Evolutionary conservation across 2,888 invertebrate species (phyloP).

Genomic region (Microplitis manilae): DNA sequence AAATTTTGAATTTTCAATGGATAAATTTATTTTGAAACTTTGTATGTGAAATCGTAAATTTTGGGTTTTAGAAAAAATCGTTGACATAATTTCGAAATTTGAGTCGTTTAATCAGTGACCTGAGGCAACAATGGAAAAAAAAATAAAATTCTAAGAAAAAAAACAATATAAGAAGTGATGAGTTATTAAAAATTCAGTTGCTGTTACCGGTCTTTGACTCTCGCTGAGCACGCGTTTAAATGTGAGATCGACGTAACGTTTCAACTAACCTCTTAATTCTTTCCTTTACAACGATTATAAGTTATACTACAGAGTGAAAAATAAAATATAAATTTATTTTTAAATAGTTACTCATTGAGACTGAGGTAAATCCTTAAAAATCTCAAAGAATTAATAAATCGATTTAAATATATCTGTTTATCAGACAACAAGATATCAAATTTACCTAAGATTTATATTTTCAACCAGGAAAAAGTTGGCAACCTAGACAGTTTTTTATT

Average conservation of each 20-base stretch:
- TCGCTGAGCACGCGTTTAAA: constrained; percentile 25
- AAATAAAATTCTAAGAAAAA: not conserved
- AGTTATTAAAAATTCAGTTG: constrained; percentile 6
- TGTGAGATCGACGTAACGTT: constrained; percentile 26
- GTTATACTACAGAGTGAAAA: not conserved
- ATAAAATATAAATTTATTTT: no score
- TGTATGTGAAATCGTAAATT: no score
- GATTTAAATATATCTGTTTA: no score
- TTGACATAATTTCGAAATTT: not conserved
- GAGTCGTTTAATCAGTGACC: not conserved
- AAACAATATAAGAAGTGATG: not conserved
- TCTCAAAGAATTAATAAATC: no score
- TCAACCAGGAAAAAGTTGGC: no score
- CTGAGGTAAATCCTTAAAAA: no score
- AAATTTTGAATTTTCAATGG: no score
- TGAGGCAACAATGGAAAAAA: not conserved
- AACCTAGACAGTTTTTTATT: no score
- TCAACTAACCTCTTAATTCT: not conserved
- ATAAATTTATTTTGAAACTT: no score
- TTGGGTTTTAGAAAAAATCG: not conserved
- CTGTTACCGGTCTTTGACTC: constrained; percentile 19
- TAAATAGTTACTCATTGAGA: no score
- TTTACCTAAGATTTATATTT: no score
- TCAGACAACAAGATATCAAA: no score
- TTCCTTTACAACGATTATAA: not conserved